Evolutionary conservation across 2,888 invertebrate species (phyloP).

Genomic region (Pyrrhosoma nymphula): DNA sequence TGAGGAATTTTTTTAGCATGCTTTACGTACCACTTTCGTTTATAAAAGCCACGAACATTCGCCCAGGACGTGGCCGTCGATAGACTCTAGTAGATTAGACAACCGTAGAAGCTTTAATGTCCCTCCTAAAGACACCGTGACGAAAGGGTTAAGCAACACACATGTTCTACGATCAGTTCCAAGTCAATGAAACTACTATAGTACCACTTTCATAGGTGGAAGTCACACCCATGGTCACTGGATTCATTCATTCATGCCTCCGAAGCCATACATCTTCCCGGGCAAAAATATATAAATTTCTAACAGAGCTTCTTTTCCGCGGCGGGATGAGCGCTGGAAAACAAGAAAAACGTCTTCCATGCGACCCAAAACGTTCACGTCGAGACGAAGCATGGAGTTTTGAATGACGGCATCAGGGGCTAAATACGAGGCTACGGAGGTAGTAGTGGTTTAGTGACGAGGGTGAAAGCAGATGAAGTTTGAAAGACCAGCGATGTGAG

Average conservation of each 20-base stretch:
- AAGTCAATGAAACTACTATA: background rate
- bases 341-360: background rate
- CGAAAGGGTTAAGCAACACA: too few species aligned
- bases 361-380: background rate
- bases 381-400: background rate
- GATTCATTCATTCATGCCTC: background rate
- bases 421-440: background rate
- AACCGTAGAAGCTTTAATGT: too few species aligned
- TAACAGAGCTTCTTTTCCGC: background rate
- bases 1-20: too few species aligned
- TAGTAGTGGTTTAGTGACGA: background rate
- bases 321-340: background rate
- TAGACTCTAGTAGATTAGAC: too few species aligned
- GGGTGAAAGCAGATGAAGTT: background rate
- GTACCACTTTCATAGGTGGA: too few species aligned
- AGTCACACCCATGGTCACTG: background rate
- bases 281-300: background rate
- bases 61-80: too few species aligned
- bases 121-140: too few species aligned
- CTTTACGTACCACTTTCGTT: too few species aligned
- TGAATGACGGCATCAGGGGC: background rate
- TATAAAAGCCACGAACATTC: too few species aligned
- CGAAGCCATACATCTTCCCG: background rate
- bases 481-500: background rate
- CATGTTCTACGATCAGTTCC: background rate